These are phyloP conservation scores for Fragum fragum DNA, from an alignment of 2,888 invertebrate genomes.

Conservation along the genomic window DNA sequence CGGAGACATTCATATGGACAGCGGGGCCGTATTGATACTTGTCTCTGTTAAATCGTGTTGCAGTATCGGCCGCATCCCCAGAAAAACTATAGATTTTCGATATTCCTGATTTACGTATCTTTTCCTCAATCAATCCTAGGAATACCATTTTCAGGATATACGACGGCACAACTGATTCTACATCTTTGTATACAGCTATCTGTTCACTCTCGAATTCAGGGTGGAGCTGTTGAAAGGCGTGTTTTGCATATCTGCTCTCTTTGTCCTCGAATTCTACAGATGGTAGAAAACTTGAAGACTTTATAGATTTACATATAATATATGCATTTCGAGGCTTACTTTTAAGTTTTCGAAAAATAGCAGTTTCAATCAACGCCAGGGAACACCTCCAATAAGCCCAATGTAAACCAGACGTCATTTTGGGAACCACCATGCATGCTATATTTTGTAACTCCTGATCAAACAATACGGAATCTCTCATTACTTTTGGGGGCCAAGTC, in stretches of 20 bases:
- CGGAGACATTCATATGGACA: conserved; percentile 8
- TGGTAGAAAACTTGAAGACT: conserved; percentile 39
- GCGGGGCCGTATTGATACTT: conserved; percentile 56
- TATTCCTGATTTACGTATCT: too few relatives aligned
- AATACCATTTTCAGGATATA: conserved; percentile 63
- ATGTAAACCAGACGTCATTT: conserved; percentile 48
- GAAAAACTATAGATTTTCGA: too few relatives aligned
- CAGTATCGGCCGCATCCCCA: too few relatives aligned
- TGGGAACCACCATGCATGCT: conserved; percentile 50
- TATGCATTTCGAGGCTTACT: conserved; percentile 56
- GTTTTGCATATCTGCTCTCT: conserved; percentile 30
- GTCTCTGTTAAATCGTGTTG: too few relatives aligned
- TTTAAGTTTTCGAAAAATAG: conserved; percentile 51
- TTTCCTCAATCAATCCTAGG: conserved; percentile 38
- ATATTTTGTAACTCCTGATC: conserved; percentile 35
- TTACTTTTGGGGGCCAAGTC: conserved; percentile 45
- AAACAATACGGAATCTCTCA: conserved; percentile 30
- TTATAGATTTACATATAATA: conserved; percentile 45
- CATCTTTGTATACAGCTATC: conserved; percentile 20
- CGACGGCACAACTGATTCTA: conserved; percentile 52
- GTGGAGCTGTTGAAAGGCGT: conserved; percentile 18
- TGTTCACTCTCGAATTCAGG: conserved; percentile 33
- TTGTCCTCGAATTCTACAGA: conserved; percentile 36
- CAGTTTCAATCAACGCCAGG: conserved; percentile 49
- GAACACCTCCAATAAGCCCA: conserved; percentile 62